Conservation (phyloP, 2,113 vertebrate species). For the Tetraodon nigroviridis region DNA sequence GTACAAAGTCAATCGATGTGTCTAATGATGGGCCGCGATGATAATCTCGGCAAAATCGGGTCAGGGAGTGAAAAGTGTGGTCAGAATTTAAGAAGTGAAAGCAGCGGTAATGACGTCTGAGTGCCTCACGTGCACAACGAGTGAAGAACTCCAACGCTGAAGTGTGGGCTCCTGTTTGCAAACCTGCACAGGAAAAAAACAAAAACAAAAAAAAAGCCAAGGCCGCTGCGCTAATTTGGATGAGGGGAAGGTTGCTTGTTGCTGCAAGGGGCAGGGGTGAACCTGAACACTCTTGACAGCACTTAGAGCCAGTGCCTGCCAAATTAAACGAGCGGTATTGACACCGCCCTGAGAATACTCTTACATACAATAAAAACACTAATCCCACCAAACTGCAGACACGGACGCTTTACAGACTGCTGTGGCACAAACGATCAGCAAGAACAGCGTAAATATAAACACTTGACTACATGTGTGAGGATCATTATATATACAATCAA, state of each 20-base stretch:
- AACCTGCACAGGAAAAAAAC: background rate
- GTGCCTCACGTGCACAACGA: too few species aligned
- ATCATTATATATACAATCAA: too few species aligned
- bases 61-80: constrained; percentile 7
- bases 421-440: too few species aligned
- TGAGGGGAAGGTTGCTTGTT: constrained; percentile 23
- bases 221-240: constrained; percentile 8
- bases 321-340: constrained; percentile 43
- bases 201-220: background rate
- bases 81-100: constrained; percentile 3
- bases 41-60: constrained; percentile 42
- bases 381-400: constrained; percentile 12
- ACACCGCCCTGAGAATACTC: constrained; percentile 30
- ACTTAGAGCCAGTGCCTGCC: constrained; percentile 61
- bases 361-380: constrained; percentile 33
- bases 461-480: too few species aligned
- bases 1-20: constrained; percentile 38
- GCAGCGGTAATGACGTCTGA: background rate
- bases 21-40: constrained; percentile 48
- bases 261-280: constrained; percentile 34
- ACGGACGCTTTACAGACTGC: background rate
- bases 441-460: too few species aligned
- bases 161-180: background rate
- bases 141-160: background rate
- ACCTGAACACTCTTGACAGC: constrained; percentile 39